Base-by-base conservation (phyloP, 2,797 vertebrate species). In the Hozukius guyotensis region DNA sequence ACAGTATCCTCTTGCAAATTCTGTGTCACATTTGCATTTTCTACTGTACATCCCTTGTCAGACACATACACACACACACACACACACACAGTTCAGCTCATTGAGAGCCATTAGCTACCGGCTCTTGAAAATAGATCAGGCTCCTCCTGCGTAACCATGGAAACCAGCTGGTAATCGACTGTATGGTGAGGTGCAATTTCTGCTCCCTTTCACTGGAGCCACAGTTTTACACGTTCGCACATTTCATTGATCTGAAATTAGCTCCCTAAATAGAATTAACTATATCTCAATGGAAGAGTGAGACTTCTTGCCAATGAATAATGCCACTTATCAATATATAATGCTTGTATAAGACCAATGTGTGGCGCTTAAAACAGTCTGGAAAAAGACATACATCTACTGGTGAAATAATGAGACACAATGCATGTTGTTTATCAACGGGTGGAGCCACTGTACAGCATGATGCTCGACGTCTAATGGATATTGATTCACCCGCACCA, bases 91-190 rank as follows among this genome's bases (percentile, higher is more conserved):
- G 74, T 70, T 83, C 76, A 68, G 74, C 93, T 94, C 92, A 85
- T 83, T 89, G 82, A 90, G 78, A 85, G 78, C 82, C 83, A 92
- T 93, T 87, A 93, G 81, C 88, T 83, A 75, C 71, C 81, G 69
- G 87, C 89, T 85, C 88, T 92, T 91, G 82, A 92, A 92, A 93
- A 94, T 90, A 80, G 91, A 95, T 89, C 75, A 88, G 82, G 81
- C 92, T 87, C 93, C 83, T 89, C 83, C 85, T 72, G 62, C 31
- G 92, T 95, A 86, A 86, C 95, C 94, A 95, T 96, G 92, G 93
- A 86, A 94, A 96, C 94, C 80, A 32, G 73, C 84, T 87, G 71
- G 82, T 89, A 90, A 92, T 89, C 65, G 82, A 85, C 91, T 91
- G 79, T 84, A 75, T 81, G 80, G 49, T 59, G 84, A 88, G 75